These are phyloP conservation scores for Cebuella pygmaea DNA, from an alignment of 2,797 vertebrate genomes.

Conservation along the genomic window DNA sequence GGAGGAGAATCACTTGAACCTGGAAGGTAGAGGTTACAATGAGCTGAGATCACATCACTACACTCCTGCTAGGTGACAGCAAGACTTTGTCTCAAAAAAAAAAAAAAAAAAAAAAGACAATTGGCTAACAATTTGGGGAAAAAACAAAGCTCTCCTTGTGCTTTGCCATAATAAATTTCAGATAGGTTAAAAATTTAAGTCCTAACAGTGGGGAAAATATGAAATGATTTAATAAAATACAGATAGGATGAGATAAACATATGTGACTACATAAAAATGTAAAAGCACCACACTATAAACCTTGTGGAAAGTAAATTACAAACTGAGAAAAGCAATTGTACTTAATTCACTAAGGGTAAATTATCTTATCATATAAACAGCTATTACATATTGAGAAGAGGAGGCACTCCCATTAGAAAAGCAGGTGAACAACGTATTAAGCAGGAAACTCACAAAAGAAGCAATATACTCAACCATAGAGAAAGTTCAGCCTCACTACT, in stretches of 20 bases:
- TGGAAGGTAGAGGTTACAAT: no score
- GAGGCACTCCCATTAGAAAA: background rate
- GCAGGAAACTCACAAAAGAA: background rate
- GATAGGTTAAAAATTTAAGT: background rate
- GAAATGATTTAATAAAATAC: background rate
- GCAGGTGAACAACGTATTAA: background rate
- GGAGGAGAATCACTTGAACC: no score
- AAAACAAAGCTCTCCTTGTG: background rate
- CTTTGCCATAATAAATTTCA: slow-evolving; percentile 5
- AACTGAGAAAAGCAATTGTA: background rate
- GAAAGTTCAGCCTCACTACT: background rate
- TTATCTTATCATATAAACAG: background rate
- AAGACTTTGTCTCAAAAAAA: no score
- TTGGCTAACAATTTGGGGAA: background rate
- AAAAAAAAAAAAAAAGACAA: background rate
- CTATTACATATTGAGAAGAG: background rate
- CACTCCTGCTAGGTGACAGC: no score
- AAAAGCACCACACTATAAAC: background rate
- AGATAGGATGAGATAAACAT: background rate
- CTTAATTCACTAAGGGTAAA: background rate
- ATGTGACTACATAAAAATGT: background rate
- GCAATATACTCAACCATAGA: background rate
- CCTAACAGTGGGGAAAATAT: background rate
- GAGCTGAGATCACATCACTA: no score
- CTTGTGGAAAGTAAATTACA: background rate